Conservation (phyloP, 2,888 invertebrate species). For the Gryllus longicercus region DNA sequence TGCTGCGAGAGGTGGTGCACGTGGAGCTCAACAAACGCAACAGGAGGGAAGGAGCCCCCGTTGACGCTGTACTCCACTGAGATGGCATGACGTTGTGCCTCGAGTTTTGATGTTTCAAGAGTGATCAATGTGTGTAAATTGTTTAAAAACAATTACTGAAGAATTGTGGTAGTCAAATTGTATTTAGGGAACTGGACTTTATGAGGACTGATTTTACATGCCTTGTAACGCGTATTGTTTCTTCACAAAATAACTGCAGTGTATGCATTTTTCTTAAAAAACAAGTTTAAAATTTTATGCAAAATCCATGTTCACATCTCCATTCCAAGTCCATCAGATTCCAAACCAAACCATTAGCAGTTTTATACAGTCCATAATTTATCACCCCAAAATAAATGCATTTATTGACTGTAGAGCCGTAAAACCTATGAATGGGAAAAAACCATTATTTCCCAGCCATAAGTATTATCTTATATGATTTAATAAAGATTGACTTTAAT, state of each 20-base stretch:
- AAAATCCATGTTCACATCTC: background rate
- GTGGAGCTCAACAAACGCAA: slow-evolving; percentile 41
- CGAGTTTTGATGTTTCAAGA: background rate
- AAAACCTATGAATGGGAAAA: background rate
- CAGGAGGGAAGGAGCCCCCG: background rate
- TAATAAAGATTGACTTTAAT: background rate
- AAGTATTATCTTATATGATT: background rate
- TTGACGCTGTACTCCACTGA: background rate
- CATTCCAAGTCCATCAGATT: background rate
- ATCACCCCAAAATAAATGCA: background rate
- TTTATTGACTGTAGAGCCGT: background rate
- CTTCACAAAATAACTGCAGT: slow-evolving; percentile 4
- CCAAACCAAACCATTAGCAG: background rate
- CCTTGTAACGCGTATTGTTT: slow-evolving; percentile 17
- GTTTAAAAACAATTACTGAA: background rate
- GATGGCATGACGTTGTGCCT: background rate
- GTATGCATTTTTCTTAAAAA: background rate
- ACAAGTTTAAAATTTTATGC: slow-evolving; percentile 6
- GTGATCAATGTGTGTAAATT: background rate
- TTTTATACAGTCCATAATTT: background rate
- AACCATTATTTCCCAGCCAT: background rate
- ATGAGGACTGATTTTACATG: slow-evolving; percentile 17
- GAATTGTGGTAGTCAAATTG: background rate
- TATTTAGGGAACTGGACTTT: slow-evolving; percentile 6
- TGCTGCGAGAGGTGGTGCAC: slow-evolving; percentile 56